Base-by-base conservation (phyloP, 2,888 invertebrate genomes). In the Calameuta pallipes region DNA sequence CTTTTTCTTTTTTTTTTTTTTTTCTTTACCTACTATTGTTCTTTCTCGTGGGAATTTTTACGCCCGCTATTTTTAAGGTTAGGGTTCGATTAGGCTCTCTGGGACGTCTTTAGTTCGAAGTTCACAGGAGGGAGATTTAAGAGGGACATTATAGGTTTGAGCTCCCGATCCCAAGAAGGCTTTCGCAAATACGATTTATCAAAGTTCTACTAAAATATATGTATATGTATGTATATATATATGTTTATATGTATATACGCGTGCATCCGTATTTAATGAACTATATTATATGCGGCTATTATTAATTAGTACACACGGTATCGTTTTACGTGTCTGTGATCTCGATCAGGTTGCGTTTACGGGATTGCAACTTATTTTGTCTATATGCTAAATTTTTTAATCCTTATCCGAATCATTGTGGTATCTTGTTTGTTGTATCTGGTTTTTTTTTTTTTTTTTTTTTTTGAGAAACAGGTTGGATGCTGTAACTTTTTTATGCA, bases 141-240 rank as follows among this genome's bases (percentile, higher is more conserved):
- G 41, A 6, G 41, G 23, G 41, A 41, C 6, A 9, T 41, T 41
- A 23, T 1, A 23, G 41, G 41, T 41, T 41, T 41, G 41, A 41
- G 41, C 41, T 41, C 23, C 41, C 71, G 41, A 76, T 79, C 73
- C 80, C 82, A 82, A 82, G 81, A 82, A 82, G 82, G 81, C 80
- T 78, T 80, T 84, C 76, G 41, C 23, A 30, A 36, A 74, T 74
- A 15, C 74, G 81, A 84, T 85, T 88, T 88, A 86, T 87, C 88
- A 86, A 88, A 88, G 83, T 88, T 88, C 88, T 91, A 90, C 88
- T 90, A 91, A 91, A 90, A 90, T 89, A 90, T 90, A 89, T 85
- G 85, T 80, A 80, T 83, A 77, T 89, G 86, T 86, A 85, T 85
- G 82, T 84, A 82, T 86, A 84, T 85, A 73, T 81, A 78, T 80